phyloP scores from a whole-genome alignment of 2,113 vertebrate species.

The Anser brachyrhynchus region DNA sequence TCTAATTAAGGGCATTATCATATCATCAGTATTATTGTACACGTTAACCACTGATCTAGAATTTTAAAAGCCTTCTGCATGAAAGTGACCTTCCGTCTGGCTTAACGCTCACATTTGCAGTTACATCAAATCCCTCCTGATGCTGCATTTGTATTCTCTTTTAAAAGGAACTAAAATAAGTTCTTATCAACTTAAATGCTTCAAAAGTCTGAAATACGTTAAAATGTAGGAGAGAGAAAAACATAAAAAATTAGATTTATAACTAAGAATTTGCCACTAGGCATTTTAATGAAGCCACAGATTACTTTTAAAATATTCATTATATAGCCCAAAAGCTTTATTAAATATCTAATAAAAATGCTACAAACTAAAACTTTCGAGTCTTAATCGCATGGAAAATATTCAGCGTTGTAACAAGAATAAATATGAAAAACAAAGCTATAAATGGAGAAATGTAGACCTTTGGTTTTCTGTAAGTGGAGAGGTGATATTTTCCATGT shows the following conservation, averaged over 20 bases:
- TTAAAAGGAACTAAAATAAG: background rate
- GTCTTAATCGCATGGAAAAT: constrained; percentile 28
- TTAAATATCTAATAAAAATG: background rate
- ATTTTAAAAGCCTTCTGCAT: background rate
- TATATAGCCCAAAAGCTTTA: background rate
- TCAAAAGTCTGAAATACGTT: background rate
- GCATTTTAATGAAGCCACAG: background rate
- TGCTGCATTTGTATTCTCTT: background rate
- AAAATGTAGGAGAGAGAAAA: background rate
- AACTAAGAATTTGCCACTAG: background rate
- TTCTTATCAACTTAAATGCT: background rate
- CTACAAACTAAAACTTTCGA: background rate
- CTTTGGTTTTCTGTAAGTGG: background rate
- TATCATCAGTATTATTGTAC: background rate
- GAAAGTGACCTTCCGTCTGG: background rate
- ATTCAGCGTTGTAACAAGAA: background rate
- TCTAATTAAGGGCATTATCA: background rate
- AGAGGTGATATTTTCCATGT: background rate
- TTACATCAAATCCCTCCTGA: background rate
- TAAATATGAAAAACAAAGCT: background rate
- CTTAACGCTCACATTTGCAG: background rate
- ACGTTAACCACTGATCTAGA: background rate
- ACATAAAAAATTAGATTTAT: background rate
- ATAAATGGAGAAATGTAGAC: background rate
- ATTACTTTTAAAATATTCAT: background rate